Evolutionary conservation across 2,797 vertebrate species (phyloP).

Genomic region (Clarias laeviceps): DNA sequence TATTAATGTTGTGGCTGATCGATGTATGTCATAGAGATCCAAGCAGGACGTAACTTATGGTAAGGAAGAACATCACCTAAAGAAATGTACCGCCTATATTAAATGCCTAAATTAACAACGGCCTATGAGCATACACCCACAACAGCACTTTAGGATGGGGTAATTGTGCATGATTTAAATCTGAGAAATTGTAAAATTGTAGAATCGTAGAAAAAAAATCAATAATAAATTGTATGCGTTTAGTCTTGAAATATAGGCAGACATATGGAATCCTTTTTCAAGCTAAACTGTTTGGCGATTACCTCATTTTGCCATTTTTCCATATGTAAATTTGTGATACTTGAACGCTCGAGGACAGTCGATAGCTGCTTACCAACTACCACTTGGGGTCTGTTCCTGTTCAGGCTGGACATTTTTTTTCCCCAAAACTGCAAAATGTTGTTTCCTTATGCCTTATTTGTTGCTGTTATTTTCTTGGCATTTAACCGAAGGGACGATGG

Average conservation of each 20-base stretch:
- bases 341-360: background rate
- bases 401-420: background rate
- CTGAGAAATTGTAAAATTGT: background rate
- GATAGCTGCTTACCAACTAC: constrained; percentile 2
- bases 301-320: background rate
- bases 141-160: background rate
- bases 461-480: constrained; percentile 35
- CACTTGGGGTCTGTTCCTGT: constrained; percentile 23
- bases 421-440: constrained; percentile 18
- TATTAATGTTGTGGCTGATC: no score
- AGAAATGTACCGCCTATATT: background rate
- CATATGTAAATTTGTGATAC: constrained; percentile 2
- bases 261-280: background rate
- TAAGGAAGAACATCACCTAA: background rate
- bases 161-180: background rate
- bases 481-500: constrained; percentile 40
- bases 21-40: background rate
- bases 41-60: background rate
- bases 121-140: background rate
- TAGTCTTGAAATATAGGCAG: constrained; percentile 1
- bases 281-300: background rate
- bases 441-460: constrained; percentile 18
- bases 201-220: no score
- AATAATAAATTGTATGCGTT: background rate
- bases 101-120: background rate